phyloP scores from a whole-genome alignment of 2,797 vertebrate genomes.

The Takifugu ocellatus region DNA sequence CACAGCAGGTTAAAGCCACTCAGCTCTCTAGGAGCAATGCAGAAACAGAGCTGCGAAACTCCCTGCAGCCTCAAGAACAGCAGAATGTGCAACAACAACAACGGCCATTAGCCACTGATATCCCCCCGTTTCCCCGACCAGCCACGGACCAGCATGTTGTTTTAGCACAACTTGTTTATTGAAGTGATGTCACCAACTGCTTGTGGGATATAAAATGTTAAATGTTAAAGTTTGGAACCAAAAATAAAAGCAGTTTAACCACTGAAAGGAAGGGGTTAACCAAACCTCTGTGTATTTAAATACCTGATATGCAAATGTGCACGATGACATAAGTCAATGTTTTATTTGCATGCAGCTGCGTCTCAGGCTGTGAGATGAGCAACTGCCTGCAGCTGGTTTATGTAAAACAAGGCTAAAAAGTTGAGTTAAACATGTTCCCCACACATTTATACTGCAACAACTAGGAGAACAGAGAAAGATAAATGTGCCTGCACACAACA shows the following conservation, averaged over 20 bases:
- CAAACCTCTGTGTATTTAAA: neutral
- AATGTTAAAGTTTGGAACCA: neutral
- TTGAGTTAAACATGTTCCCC: too few relatives aligned
- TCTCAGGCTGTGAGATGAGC: constrained; percentile 1
- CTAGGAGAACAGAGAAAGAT: too few relatives aligned
- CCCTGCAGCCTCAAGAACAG: constrained; percentile 50
- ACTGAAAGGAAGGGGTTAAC: constrained; percentile 1
- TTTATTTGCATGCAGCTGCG: constrained; percentile 19
- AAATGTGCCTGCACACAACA: too few relatives aligned
- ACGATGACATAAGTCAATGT: neutral
- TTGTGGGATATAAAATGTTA: neutral
- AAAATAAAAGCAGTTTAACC: neutral
- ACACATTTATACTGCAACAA: too few relatives aligned
- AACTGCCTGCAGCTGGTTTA: too few relatives aligned
- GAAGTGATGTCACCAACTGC: neutral
- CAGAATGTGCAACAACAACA: constrained; percentile 2
- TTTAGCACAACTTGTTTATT: neutral
- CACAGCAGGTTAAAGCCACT: constrained; percentile 54
- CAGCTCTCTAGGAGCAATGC: constrained; percentile 53
- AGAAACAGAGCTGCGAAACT: constrained; percentile 52
- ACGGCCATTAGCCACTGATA: too few relatives aligned
- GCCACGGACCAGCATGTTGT: neutral
- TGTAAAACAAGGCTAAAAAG: too few relatives aligned
- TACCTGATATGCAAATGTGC: neutral
- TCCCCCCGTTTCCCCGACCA: too few relatives aligned